Evolutionary conservation across 2,888 invertebrate species (phyloP).

Genomic region (Napeogenes inachia): DNA sequence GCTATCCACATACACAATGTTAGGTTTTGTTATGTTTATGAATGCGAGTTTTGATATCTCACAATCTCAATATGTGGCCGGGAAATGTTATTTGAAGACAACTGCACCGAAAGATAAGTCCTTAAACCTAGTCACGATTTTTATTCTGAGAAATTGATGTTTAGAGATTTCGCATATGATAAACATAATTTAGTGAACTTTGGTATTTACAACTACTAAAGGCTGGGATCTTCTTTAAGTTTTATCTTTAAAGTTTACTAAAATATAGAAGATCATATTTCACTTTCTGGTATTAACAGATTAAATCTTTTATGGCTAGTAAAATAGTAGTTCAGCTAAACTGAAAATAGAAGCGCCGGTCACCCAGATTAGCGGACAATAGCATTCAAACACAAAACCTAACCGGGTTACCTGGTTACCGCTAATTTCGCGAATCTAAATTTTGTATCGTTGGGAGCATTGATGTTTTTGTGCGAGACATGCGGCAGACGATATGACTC

Average conservation of each 20-base stretch:
- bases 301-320: constrained; percentile 1
- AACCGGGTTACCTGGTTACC: constrained; percentile 56
- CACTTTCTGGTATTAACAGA: not conserved
- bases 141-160: constrained; percentile 48
- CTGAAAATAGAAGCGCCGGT: constrained; percentile 36
- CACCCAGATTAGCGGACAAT: constrained; percentile 36
- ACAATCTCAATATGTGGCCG: constrained; percentile 42
- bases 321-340: constrained; percentile 8
- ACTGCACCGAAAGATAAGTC: constrained; percentile 39
- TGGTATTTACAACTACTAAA: not conserved
- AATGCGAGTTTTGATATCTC: constrained; percentile 43
- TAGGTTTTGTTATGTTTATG: constrained; percentile 46
- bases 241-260: too few species aligned
- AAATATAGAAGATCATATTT: too few species aligned
- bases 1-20: constrained; percentile 43
- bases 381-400: constrained; percentile 41
- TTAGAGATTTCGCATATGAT: constrained; percentile 45
- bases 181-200: constrained; percentile 32
- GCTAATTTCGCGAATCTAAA: constrained; percentile 32
- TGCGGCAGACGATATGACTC: constrained; percentile 14
- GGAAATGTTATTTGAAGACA: constrained; percentile 48
- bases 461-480: constrained; percentile 14
- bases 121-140: constrained; percentile 59
- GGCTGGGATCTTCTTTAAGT: too few species aligned
- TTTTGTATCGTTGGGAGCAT: constrained; percentile 6